phyloP scores from a whole-genome alignment of 2,888 invertebrate genomes.

The Onthophagus sagittarius region DNA sequence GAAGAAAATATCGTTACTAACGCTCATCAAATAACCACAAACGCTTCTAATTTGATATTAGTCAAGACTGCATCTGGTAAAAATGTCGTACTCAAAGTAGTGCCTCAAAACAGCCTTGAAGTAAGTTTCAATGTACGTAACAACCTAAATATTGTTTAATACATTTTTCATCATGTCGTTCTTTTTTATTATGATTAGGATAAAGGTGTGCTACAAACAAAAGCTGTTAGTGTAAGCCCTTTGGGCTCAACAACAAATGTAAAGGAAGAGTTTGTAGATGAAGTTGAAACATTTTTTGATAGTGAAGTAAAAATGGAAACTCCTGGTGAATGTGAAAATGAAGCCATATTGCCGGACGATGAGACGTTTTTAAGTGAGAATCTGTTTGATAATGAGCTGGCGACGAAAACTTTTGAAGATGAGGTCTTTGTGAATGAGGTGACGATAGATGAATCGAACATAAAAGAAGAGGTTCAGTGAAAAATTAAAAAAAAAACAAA shows the following conservation, averaged over 20 bases:
- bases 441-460: constrained; percentile 40
- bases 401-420: constrained; percentile 34
- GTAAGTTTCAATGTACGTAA: constrained; percentile 20
- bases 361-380: constrained; percentile 40
- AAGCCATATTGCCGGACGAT: constrained; percentile 35
- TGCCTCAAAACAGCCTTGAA: constrained; percentile 37
- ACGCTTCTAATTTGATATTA: constrained; percentile 45
- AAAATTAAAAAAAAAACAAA: not conserved
- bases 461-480: constrained; percentile 22
- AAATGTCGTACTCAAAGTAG: constrained; percentile 46
- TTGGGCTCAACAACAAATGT: constrained; percentile 23
- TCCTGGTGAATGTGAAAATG: constrained; percentile 31
- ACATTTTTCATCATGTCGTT: not conserved
- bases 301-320: constrained; percentile 29
- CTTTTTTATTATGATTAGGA: constrained; percentile 14
- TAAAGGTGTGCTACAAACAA: constrained; percentile 30
- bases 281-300: constrained; percentile 23
- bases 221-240: constrained; percentile 31
- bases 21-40: constrained; percentile 33
- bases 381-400: constrained; percentile 38
- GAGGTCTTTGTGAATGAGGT: constrained; percentile 45
- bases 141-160: not conserved
- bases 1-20: constrained; percentile 31
- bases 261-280: constrained; percentile 24
- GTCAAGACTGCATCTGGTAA: constrained; percentile 48